phyloP scores from a whole-genome alignment of 2,888 invertebrate species.

The Morpho deidamia region DNA sequence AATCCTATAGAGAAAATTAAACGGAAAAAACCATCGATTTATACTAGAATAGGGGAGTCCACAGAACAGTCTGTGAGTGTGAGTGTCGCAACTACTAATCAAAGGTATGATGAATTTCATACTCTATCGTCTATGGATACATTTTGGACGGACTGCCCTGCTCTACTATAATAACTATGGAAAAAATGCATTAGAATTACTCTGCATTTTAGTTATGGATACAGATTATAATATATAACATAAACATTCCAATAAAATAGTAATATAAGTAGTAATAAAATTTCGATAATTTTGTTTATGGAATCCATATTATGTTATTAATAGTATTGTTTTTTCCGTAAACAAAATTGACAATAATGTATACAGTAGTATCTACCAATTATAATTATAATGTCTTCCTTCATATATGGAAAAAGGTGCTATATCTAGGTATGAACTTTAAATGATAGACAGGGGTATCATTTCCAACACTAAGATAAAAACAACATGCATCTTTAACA shows the following conservation, averaged over 20 bases:
- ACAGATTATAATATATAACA: background rate
- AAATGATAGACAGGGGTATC: conserved; percentile 8
- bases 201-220: background rate
- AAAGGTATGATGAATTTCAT: too few relatives aligned
- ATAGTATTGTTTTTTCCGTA: conserved; percentile 67
- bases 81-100: too few relatives aligned
- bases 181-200: too few relatives aligned
- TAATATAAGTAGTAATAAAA: conserved; percentile 16
- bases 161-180: background rate
- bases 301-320: conserved; percentile 67
- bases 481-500: too few relatives aligned
- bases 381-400: conserved; percentile 32
- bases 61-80: too few relatives aligned
- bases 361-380: conserved; percentile 35
- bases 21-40: too few relatives aligned
- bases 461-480: background rate
- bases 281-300: conserved; percentile 37
- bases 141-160: background rate
- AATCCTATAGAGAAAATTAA: too few relatives aligned
- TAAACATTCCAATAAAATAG: conserved; percentile 12
- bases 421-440: conserved; percentile 24
- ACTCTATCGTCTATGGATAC: too few relatives aligned
- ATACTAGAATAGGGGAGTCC: too few relatives aligned
- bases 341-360: conserved; percentile 29
- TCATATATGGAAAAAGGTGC: conserved; percentile 28